Conservation (phyloP, 2,113 vertebrate species). For the Hippoglossus stenolepis region DNA sequence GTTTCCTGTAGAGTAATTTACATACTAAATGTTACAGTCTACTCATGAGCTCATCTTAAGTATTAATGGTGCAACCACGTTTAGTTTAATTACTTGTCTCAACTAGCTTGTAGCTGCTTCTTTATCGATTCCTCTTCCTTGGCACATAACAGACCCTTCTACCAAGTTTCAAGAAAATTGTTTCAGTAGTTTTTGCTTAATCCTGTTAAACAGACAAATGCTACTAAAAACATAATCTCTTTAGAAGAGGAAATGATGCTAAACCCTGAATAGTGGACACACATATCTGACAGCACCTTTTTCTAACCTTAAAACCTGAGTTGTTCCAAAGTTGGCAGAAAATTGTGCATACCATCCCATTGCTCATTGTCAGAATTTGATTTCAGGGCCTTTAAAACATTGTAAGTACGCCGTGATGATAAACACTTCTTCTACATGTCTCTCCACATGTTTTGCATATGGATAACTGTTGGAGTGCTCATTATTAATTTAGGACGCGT, state of each 20-base stretch:
- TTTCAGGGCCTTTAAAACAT: background rate
- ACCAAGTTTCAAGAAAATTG: too few species aligned
- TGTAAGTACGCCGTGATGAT: constrained; percentile 3
- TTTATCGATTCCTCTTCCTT: too few species aligned
- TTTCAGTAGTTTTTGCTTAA: too few species aligned
- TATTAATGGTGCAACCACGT: too few species aligned
- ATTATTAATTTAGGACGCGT: constrained; percentile 63
- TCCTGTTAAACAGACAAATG: too few species aligned
- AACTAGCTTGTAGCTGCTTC: background rate
- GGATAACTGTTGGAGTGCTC: constrained; percentile 39
- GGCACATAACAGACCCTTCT: too few species aligned
- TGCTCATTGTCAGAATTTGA: background rate
- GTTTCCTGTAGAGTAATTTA: background rate
- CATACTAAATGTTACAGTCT: too few species aligned
- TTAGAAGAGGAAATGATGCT: background rate
- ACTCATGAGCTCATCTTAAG: background rate
- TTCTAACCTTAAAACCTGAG: background rate
- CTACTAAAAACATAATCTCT: too few species aligned
- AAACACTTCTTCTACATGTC: constrained; percentile 14
- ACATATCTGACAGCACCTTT: too few species aligned
- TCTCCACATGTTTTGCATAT: constrained; percentile 36
- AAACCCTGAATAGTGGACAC: too few species aligned
- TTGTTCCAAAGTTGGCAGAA: background rate
- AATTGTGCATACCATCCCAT: background rate
- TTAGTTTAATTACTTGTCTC: too few species aligned